phyloP scores from a whole-genome alignment of 92 coral and sea anemone genomes.

The Chrysogorgia sp. region DNA sequence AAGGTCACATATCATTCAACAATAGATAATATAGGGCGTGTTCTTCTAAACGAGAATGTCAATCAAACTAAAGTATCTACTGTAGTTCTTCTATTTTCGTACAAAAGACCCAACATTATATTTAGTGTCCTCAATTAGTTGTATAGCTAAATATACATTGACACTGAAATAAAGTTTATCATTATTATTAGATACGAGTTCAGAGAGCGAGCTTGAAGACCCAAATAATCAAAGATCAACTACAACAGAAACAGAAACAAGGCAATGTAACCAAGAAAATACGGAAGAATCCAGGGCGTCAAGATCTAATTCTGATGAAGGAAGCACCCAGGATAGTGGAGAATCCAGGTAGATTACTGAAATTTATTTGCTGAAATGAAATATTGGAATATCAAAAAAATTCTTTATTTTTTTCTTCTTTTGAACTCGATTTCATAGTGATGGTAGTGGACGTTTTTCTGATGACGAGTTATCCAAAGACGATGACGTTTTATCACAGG shows the following conservation, averaged over 20 bases:
- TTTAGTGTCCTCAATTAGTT: too few species aligned
- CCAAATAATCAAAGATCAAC: background rate
- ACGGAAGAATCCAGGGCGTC: background rate
- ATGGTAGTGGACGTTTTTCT: background rate
- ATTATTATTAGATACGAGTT: background rate
- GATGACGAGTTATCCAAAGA: background rate
- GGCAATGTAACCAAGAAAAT: background rate
- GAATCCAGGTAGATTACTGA: conserved; percentile 8
- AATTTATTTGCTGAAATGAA: too few species aligned
- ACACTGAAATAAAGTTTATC: too few species aligned
- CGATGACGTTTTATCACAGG: background rate
- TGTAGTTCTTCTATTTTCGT: too few species aligned
- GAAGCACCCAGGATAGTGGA: conserved; percentile 25
- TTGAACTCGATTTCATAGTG: background rate
- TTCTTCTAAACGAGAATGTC: too few species aligned
- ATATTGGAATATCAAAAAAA: background rate
- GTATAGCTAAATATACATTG: too few species aligned
- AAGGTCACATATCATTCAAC: too few species aligned
- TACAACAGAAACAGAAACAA: background rate
- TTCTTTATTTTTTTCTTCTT: too few species aligned
- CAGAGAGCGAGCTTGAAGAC: background rate
- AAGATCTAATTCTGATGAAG: conserved; percentile 7
- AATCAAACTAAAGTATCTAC: too few species aligned
- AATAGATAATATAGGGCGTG: too few species aligned
- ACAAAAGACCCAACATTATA: too few species aligned